phyloP scores from a whole-genome alignment of 2,888 invertebrate species.

The Myathropa florea region DNA sequence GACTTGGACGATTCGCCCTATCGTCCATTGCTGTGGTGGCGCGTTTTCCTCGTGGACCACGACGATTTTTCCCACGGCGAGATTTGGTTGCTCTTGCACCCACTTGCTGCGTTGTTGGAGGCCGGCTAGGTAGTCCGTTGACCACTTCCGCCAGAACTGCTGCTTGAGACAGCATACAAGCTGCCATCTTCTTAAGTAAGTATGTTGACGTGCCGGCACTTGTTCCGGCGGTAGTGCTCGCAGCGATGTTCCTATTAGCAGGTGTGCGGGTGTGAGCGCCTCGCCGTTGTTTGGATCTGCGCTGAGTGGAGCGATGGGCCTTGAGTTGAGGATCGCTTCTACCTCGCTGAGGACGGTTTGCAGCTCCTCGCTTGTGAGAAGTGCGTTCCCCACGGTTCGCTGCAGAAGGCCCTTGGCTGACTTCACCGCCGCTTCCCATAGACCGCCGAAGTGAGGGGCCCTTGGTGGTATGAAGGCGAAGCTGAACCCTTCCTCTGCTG shows the following conservation, averaged over 20 bases:
- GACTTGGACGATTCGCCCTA: too few relatives aligned
- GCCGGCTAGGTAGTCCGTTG: constrained; percentile 34
- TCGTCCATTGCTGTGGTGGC: too few relatives aligned
- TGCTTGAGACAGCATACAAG: not conserved
- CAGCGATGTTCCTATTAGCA: constrained; percentile 23
- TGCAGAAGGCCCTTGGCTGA: constrained; percentile 5
- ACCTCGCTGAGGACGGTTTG: constrained; percentile 34
- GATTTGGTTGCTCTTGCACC: too few relatives aligned
- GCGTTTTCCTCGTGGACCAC: too few relatives aligned
- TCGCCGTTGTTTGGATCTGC: constrained; percentile 42
- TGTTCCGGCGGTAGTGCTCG: not conserved
- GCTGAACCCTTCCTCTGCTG: not conserved
- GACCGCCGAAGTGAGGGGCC: not conserved
- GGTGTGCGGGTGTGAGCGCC: constrained; percentile 37
- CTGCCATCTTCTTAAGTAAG: constrained; percentile 3
- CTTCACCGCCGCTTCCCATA: not conserved
- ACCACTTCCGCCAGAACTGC: constrained; percentile 26
- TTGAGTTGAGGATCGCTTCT: constrained; percentile 32
- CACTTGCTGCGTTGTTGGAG: constrained; percentile 42
- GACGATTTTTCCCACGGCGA: too few relatives aligned
- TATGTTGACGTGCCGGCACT: not conserved
- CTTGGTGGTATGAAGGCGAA: too few relatives aligned
- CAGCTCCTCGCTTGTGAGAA: constrained; percentile 51
- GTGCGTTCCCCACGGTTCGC: constrained; percentile 20
- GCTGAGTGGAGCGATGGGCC: constrained; percentile 21